A percentile compares a stretch with the other conserved stretches of the same genome.
phyloP scores from a whole-genome alignment of 2,888 invertebrate genomes.

The Girardia tigrina region DNA sequence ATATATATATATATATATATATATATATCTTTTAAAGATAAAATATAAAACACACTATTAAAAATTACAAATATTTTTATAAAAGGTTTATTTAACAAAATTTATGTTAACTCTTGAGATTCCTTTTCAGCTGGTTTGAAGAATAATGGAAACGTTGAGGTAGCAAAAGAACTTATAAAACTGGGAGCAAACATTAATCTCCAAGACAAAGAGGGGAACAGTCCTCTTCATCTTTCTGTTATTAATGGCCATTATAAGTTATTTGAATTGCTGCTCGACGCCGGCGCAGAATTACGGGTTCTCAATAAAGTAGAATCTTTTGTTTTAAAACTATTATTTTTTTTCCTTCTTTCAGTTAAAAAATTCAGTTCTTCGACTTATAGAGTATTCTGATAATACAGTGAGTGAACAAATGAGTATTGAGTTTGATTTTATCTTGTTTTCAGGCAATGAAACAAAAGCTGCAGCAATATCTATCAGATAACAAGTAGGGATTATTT shows the following conservation, averaged over 20 bases:
- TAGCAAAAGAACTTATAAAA: background rate
- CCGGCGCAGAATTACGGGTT: background rate
- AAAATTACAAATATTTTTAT: too few relatives aligned
- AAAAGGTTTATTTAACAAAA: too few relatives aligned
- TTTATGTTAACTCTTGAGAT: too few relatives aligned
- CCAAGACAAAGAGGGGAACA: constrained; percentile 1
- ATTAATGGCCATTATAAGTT: background rate
- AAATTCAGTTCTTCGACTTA: background rate
- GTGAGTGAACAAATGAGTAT: too few relatives aligned
- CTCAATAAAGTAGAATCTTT: background rate
- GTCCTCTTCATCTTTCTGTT: background rate
- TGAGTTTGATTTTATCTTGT: too few relatives aligned
- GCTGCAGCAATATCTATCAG: too few relatives aligned
- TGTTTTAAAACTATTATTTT: background rate
- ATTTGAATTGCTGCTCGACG: background rate
- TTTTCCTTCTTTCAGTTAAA: background rate
- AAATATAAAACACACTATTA: too few relatives aligned
- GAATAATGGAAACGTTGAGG: constrained; percentile 1
- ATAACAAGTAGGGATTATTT: too few relatives aligned
- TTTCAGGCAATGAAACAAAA: too few relatives aligned
- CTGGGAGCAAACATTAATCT: background rate
- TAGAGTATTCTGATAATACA: background rate
- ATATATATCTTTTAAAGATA: too few relatives aligned
- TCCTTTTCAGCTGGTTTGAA: constrained; percentile 17
- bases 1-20: too few relatives aligned